Conservation (phyloP, 2,888 invertebrate species). For the Nebria brevicollis region DNA sequence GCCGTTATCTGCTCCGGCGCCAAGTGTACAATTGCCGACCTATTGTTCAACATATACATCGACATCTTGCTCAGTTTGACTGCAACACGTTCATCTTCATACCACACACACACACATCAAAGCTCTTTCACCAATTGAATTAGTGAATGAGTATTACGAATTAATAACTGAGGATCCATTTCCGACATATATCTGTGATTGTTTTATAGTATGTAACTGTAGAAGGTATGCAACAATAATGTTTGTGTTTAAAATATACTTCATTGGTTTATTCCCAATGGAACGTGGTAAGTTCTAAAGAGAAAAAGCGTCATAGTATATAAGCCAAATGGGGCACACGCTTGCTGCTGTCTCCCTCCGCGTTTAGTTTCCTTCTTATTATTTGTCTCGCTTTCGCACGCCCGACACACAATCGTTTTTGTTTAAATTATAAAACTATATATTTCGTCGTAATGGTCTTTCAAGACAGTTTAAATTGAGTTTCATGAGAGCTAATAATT, state of each 20-base stretch:
- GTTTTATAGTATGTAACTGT: neutral
- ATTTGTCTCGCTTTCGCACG: neutral
- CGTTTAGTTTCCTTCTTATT: neutral
- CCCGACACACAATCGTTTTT: neutral
- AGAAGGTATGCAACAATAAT: neutral
- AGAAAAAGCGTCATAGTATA: slow-evolving; percentile 14
- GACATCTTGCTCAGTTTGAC: neutral
- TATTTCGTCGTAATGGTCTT: neutral
- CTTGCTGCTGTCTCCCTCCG: neutral
- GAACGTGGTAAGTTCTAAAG: slow-evolving; percentile 9
- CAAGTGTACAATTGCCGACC: slow-evolving; percentile 20
- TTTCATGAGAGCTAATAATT: neutral
- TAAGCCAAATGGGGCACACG: slow-evolving; percentile 3
- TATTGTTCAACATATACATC: slow-evolving; percentile 38
- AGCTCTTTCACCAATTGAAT: neutral
- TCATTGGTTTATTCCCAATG: slow-evolving; percentile 31
- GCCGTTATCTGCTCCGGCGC: slow-evolving; percentile 56
- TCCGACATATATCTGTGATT: neutral
- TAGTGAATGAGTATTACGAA: neutral
- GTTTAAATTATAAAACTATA: slow-evolving; percentile 1
- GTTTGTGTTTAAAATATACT: slow-evolving; percentile 13
- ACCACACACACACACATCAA: neutral
- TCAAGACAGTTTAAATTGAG: neutral
- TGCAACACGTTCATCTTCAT: neutral
- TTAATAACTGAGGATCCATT: neutral